These are phyloP conservation scores for Hyppa rectilinea DNA, from an alignment of 2,888 invertebrate genomes.

Conservation along the genomic window DNA sequence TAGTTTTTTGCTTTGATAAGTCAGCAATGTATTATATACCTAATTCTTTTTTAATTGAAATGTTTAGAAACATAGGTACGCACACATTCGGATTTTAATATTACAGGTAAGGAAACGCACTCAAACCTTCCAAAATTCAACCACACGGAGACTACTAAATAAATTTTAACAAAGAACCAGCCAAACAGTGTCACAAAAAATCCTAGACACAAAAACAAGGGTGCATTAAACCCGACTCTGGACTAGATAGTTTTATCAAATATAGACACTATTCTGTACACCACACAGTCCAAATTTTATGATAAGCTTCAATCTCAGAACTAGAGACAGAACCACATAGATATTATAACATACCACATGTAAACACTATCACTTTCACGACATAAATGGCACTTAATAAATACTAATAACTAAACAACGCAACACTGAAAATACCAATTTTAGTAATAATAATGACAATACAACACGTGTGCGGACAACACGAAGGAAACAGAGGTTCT, in stretches of 20 bases:
- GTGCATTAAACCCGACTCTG: constrained; percentile 4
- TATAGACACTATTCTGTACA: constrained; percentile 13
- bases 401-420: background rate
- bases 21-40: background rate
- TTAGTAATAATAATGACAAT: background rate
- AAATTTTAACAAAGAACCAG: constrained; percentile 31
- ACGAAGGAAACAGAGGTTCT: too few species aligned
- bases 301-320: background rate
- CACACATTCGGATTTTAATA: background rate
- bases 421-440: background rate
- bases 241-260: background rate
- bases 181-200: constrained; percentile 37
- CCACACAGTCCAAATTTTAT: background rate
- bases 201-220: constrained; percentile 26
- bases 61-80: background rate
- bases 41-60: too few species aligned
- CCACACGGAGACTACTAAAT: background rate
- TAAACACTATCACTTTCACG: constrained; percentile 31
- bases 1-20: background rate
- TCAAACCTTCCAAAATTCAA: background rate
- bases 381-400: background rate
- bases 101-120: background rate
- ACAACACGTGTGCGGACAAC: constrained; percentile 1
- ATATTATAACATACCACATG: background rate
- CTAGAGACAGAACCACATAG: background rate